Conservation (phyloP, 2,888 invertebrate genomes). For the Napeogenes sylphis region DNA sequence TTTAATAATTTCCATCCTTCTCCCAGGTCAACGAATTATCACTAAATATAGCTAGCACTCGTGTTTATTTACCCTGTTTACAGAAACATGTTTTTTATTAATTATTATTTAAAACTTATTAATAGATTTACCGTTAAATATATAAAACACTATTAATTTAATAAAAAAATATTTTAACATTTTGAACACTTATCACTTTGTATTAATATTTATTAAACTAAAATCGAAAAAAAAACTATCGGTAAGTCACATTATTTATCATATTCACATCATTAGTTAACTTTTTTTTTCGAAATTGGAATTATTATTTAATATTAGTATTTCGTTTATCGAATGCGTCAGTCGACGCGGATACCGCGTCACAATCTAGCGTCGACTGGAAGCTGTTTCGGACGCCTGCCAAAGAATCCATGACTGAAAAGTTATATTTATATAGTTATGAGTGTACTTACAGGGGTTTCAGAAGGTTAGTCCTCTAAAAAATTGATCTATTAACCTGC, state of each 20-base stretch:
- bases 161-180: too few relatives aligned
- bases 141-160: too few relatives aligned
- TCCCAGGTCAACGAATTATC: slow-evolving; percentile 59
- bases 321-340: slow-evolving; percentile 41
- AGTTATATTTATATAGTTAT: slow-evolving; percentile 70
- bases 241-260: too few relatives aligned
- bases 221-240: too few relatives aligned
- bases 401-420: slow-evolving; percentile 69
- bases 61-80: slow-evolving; percentile 7
- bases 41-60: slow-evolving; percentile 32
- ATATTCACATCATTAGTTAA: too few relatives aligned
- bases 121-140: too few relatives aligned
- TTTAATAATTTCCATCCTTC: slow-evolving; percentile 50
- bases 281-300: slow-evolving; percentile 42
- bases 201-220: too few relatives aligned
- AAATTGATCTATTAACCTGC: slow-evolving; percentile 21
- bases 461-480: slow-evolving; percentile 29
- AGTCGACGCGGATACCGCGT: slow-evolving; percentile 50
- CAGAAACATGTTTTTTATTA: too few relatives aligned
- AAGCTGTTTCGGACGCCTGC: slow-evolving; percentile 65
- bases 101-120: too few relatives aligned
- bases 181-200: too few relatives aligned
- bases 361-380: slow-evolving; percentile 57
- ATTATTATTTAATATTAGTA: slow-evolving; percentile 33
- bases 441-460: slow-evolving; percentile 38